Evolutionary conservation across 2,797 vertebrate genomes (phyloP), one percentile per base, ranked within the genome.

Genomic region (Ctenosaura bakeri): DNA sequence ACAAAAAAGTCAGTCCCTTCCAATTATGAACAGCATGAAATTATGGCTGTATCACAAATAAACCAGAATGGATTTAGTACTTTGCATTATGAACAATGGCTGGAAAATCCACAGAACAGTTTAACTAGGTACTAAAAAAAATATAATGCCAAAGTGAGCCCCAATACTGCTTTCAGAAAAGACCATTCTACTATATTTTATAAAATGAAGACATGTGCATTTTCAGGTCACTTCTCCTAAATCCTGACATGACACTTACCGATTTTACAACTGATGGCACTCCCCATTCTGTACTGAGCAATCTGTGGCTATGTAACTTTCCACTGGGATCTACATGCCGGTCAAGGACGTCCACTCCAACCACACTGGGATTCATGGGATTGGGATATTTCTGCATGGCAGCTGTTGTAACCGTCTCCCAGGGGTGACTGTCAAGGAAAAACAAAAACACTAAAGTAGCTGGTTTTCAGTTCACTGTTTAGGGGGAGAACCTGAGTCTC

Each of bases 331-430:
- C 99, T 3, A 99, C 32, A 0, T 93, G 95, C 91, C 99, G 96
- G 95, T 98, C 97, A 96, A 99, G 95, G 12, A 99, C 99, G 32
- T 99, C 99, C 0, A 99, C 99, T 0, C 99, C 99, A 8, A 99
- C 97, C 95, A 99, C 99, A 0, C 97, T 98, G 6, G 99, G 98
- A 95, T 99, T 99, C 99, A 99, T 99, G 32, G 99, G 99, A 80
- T 99, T 99, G 1, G 99, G 99, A 81, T 99, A 99, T 74, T 99
- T 99, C 97, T 98, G 98, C 99, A 99, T 99, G 0, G 99, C 99
- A 32, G 99, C 99, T 9, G 98, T 99, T 26, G 98, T 99, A 42
- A 99, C 99, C 0, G 97, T 99, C 91, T 99, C 99, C 99, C 99
- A 99, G 6, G 99, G 99, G 94, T 99, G 99, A 90, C 99, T 99